phyloP scores from a whole-genome alignment of 1,140 invertebrate species.

The Dendrolimus kikuchii region DNA sequence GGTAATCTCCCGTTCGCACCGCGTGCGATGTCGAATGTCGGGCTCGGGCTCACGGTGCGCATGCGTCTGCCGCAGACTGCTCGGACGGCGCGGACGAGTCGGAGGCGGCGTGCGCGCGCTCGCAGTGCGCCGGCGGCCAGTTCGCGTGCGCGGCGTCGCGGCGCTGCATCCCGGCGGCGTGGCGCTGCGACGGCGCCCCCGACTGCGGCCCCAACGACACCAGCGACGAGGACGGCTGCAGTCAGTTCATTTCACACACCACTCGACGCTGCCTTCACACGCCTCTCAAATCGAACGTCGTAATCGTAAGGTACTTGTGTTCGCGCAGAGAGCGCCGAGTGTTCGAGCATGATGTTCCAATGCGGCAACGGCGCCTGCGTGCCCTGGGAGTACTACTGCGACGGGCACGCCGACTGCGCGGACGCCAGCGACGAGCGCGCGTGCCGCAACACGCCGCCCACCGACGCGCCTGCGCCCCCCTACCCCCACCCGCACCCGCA shows the following conservation, averaged over 20 bases:
- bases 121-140: constrained; percentile 30
- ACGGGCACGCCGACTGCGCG: constrained; percentile 19
- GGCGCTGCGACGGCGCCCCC: constrained; percentile 84
- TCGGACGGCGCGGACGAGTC: constrained; percentile 48
- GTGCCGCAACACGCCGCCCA: constrained; percentile 79
- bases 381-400: constrained; percentile 78
- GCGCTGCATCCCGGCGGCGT: constrained; percentile 44
- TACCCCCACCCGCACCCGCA: constrained; percentile 8
- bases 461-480: constrained; percentile 49
- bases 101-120: constrained; percentile 24
- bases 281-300: background rate
- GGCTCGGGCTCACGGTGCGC: background rate
- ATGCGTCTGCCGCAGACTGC: constrained; percentile 31
- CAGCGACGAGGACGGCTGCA: constrained; percentile 84
- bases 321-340: constrained; percentile 75
- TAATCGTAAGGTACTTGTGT: background rate
- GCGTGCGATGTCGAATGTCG: no score
- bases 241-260: constrained; percentile 61
- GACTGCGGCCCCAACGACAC: constrained; percentile 77
- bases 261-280: background rate
- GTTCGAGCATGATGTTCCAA: constrained; percentile 76
- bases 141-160: constrained; percentile 34
- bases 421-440: constrained; percentile 33
- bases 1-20: no score
- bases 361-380: constrained; percentile 84